A percentile compares a stretch with the other conserved stretches of the same genome.
Conservation (phyloP, 2,888 invertebrate species). For the Lycophotia porphyrea region DNA sequence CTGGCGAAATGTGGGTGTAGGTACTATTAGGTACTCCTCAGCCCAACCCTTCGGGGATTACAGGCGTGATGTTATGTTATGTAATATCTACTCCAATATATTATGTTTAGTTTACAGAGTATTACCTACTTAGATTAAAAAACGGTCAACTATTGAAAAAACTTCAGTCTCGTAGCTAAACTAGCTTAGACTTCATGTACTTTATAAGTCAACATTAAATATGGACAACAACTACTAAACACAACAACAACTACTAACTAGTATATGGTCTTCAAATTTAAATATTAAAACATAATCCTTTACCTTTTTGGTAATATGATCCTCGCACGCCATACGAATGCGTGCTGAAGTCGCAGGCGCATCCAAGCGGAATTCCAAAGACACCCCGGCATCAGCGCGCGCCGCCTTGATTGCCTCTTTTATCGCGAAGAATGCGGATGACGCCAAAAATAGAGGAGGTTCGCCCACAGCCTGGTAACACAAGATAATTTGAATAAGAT, state of each 20-base stretch:
- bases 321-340: constrained; percentile 97
- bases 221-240: not conserved
- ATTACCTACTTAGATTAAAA: not conserved
- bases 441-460: constrained; percentile 97
- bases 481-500: not conserved
- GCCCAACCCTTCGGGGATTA: too few relatives aligned
- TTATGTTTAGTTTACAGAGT: not conserved
- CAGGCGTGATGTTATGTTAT: too few relatives aligned
- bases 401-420: constrained; percentile 96
- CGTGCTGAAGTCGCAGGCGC: constrained; percentile 97
- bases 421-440: constrained; percentile 97
- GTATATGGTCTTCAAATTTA: too few relatives aligned
- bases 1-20: too few relatives aligned
- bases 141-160: not conserved
- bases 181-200: not conserved
- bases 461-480: constrained; percentile 96
- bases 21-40: too few relatives aligned
- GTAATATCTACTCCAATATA: too few relatives aligned
- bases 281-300: not conserved
- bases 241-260: not conserved
- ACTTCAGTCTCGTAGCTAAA: too few relatives aligned
- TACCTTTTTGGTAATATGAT: constrained; percentile 95
- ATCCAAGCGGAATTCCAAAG: constrained; percentile 91
- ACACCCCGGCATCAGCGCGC: constrained; percentile 92
- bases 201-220: not conserved